These are phyloP conservation scores for Protomyctophum bolini DNA, from an alignment of 2,113 vertebrate genomes.

Conservation along the genomic window DNA sequence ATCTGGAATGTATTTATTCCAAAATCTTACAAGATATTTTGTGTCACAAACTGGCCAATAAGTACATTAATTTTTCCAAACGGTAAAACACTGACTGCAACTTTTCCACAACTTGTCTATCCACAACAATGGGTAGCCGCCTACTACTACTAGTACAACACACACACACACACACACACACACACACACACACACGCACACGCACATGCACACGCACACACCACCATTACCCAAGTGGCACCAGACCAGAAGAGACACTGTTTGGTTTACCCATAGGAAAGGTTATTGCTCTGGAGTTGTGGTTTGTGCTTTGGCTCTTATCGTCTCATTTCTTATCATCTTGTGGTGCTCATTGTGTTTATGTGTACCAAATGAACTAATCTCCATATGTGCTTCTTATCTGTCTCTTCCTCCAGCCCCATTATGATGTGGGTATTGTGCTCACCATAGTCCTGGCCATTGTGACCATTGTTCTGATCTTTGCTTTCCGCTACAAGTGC, in stretches of 20 bases:
- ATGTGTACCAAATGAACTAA: too few species aligned
- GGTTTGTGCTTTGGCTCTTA: neutral
- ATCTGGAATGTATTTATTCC: too few species aligned
- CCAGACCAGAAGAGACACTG: neutral
- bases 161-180: neutral
- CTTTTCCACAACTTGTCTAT: too few species aligned
- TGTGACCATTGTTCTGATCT: slow-evolving; percentile 86
- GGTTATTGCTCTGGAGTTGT: too few species aligned
- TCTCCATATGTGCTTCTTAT: neutral
- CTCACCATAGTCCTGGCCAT: slow-evolving; percentile 90
- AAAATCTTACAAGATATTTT: too few species aligned
- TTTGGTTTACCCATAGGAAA: neutral
- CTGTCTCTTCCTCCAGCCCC: slow-evolving; percentile 76
- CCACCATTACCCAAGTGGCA: neutral
- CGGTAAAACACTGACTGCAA: too few species aligned
- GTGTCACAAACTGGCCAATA: too few species aligned
- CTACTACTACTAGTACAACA: too few species aligned
- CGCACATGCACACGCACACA: neutral
- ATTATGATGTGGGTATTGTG: slow-evolving; percentile 93
- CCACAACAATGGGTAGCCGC: too few species aligned
- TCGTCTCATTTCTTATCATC: neutral
- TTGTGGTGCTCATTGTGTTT: too few species aligned
- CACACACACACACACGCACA: neutral
- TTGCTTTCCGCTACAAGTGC: slow-evolving; percentile 87
- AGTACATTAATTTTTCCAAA: too few species aligned